Evolutionary conservation across 2,113 vertebrate genomes (phyloP).

Genomic region (Esox niger): DNA sequence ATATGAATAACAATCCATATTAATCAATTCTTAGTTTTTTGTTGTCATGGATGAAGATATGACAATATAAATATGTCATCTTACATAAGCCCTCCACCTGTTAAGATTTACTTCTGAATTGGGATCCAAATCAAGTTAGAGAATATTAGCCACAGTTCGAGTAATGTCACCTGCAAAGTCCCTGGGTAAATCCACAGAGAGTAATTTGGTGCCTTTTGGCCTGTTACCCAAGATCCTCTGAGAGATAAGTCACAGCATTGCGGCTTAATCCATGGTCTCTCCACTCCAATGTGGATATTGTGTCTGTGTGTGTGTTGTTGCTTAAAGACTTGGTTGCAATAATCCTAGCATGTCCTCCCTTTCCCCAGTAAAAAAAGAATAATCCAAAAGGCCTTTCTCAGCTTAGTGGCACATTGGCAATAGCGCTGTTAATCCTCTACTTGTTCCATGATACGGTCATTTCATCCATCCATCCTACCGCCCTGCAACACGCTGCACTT

Average conservation of each 20-base stretch:
- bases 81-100: too few relatives aligned
- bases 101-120: too few relatives aligned
- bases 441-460: too few relatives aligned
- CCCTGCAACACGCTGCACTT: constrained; percentile 46
- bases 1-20: too few relatives aligned
- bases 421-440: not conserved
- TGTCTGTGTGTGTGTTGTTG: not conserved
- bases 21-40: too few relatives aligned
- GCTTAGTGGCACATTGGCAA: not conserved
- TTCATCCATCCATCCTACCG: not conserved
- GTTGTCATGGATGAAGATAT: too few relatives aligned
- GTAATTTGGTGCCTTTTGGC: not conserved
- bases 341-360: not conserved
- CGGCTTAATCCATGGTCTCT: constrained; percentile 15
- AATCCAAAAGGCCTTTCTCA: not conserved
- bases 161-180: not conserved
- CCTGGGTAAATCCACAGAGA: constrained; percentile 9
- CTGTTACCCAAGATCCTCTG: constrained; percentile 14
- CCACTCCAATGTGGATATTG: not conserved
- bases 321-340: not conserved
- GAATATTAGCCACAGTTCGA: too few relatives aligned
- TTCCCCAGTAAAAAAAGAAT: not conserved
- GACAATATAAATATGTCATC: too few relatives aligned
- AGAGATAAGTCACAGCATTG: too few relatives aligned
- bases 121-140: too few relatives aligned